Evolutionary conservation across 2,113 vertebrate genomes (phyloP), one percentile per base, ranked within the genome.

Genomic region (Girardinichthys multiradiatus): DNA sequence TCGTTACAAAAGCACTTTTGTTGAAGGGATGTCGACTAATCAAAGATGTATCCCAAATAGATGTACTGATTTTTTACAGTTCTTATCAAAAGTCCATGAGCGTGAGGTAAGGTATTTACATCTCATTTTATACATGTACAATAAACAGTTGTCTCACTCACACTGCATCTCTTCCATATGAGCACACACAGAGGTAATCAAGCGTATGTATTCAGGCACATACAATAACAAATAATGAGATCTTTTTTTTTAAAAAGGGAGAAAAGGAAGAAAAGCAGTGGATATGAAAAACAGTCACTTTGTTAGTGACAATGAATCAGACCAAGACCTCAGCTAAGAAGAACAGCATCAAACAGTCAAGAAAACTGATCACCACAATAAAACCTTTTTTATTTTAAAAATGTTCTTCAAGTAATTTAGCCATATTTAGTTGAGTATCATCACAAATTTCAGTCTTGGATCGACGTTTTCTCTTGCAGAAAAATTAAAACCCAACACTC

Each of bases 121-220:
- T 82, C 89, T 75, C 86, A 77, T 81, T 87, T 83, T 86, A 87
- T 87, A 88, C 86, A 91, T 80, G 82, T 90, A 90, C 86, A 92
- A 89, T 80, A 85, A 85, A 93, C 86, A 80, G 81, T 87, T 77
- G 73, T 84, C 77, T 76, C 82, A 73, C 86, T 68, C 80, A 69
- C 84, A 37, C 67, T 75, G 76, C 75, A 82, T 89, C 85, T 81
- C 83, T 66, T 83, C 80, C 85, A 81, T 68, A 73, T 82, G 80
- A 87, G 80, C 79, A 83, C 86, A 90, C 87, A 91, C 89, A 90
- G 91, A 93, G 92, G 93, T 94, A 93, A 94, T 93, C 89, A 94
- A 94, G 90, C 92, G 79, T 89, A 89, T 93, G 93, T 86, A 84
- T 90, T 91, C 92, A 94, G 93, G 92, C 93, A 93, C 94, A 79